Base-by-base conservation (phyloP, 2,113 vertebrate species). In the Uria aalge region DNA sequence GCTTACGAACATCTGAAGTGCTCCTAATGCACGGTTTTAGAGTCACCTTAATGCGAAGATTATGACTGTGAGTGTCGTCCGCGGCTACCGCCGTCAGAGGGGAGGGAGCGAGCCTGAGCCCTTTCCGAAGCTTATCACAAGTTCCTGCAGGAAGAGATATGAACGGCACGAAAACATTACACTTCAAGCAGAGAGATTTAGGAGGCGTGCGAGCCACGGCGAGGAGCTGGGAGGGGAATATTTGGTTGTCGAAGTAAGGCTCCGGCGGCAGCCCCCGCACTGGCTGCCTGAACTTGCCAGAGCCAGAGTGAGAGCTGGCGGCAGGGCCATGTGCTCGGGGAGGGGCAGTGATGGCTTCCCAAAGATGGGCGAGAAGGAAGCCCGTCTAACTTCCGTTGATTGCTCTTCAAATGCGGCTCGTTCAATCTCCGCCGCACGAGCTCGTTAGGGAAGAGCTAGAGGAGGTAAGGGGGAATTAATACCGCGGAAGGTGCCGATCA, bases 121-220 rank as follows among this genome's bases (percentile, higher is more conserved):
- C 1, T 93, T 90, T 21, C 62, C 81, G 53, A 66, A 92, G 93
- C 92, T 79, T 71, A 85, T 85, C 82, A 1, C 7, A 29, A 92
- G 68, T 68, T 96, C 91, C 91, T 92, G 75, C 15, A 78, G 94
- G 83, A 84, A 45, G 89, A 85, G 92, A 60, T 34, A 24, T 64
- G 88, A 94, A 72, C 53, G 73, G 86, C 88, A 94, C 5, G 24
- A 79, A 82, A 91, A 92, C 38, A 82, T 78, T 91, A 68, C 88
- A 60, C 73, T 91, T 79, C 56, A 81, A 64, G 89, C 69, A 53
- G 62, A 52, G 92, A 93, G 91, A 81, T 94, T 96, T 84, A 87
- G 73, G 60, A 93, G 69, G 80, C 66, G 45, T 20, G 47, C 40
- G 92, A 94, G 53, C 73, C 92, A 29, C 2, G 1, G 38, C 3